Evolutionary conservation across 2,888 invertebrate species (phyloP).

Genomic region (Calameuta pallipes): DNA sequence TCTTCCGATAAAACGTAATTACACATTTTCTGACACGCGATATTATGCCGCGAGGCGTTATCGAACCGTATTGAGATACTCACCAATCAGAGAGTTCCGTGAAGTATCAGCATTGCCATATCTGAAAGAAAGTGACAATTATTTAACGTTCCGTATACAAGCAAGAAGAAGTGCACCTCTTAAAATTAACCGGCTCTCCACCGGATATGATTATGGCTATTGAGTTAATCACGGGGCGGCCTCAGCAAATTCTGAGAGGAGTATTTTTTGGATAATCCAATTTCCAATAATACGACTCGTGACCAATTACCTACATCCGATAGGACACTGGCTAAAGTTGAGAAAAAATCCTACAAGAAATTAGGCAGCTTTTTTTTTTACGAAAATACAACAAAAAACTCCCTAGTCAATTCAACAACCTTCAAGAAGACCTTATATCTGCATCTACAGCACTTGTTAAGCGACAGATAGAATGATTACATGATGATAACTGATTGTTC

Average conservation of each 20-base stretch:
- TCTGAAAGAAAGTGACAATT: not conserved
- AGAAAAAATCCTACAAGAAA: not conserved
- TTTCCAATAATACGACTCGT: not conserved
- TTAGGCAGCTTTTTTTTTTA: not conserved
- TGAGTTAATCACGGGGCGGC: not conserved
- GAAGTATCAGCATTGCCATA: not conserved
- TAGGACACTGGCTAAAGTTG: not conserved
- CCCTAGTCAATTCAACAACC: not conserved
- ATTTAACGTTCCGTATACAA: not conserved
- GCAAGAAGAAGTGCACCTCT: not conserved
- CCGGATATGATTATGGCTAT: not conserved
- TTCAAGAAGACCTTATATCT: not conserved
- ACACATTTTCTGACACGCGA: not conserved
- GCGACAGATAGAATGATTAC: not conserved
- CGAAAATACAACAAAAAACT: not conserved
- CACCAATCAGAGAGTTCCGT: not conserved
- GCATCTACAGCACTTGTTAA: not conserved
- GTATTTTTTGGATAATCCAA: not conserved
- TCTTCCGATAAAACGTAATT: not conserved
- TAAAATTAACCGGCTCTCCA: not conserved
- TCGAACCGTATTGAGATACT: not conserved
- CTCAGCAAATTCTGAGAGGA: not conserved
- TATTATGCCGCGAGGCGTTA: not conserved
- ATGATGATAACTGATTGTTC: not conserved
- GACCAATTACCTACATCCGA: not conserved